Base-by-base conservation (phyloP, 2,113 vertebrate species). In the Pelecanoides urinatrix region DNA sequence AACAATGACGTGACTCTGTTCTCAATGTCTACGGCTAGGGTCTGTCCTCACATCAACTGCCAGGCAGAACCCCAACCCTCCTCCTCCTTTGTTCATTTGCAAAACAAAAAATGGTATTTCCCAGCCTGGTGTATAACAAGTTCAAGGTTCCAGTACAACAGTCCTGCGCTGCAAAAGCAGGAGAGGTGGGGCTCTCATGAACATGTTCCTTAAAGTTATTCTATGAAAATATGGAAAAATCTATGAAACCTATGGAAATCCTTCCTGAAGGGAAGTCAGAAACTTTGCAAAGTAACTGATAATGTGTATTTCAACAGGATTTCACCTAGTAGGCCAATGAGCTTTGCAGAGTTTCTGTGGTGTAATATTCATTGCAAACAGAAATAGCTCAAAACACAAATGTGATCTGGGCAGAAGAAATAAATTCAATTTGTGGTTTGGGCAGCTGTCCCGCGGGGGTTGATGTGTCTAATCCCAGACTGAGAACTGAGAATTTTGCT, bases 401-500 rank as follows among this genome's bases (percentile, higher is more conserved):
- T 32, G 49, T 56, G 27, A 29, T 58, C 50, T 2, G 8, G n/a
- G 42, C 42, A 63, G 49, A 49, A 97, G 92, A 97, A 93, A 88
- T 79, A 86, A 73, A 76, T 82, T 78, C 94, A 94, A 90, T 96
- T 90, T 92, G 92, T 90, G 92, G 72, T 83, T 94, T 95, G 90
- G 91, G 55, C 82, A 66, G 77, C 58, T 86, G 65, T 94, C 72
- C 61, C 29, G 17, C 56, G 66, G 66, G 95, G 87, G 47, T 44
- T 74, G 36, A 27, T 30, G 45, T 13, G 36, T 90, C 95, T 70
- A 27, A 70, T 71, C 30, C 44, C 66, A 18, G 55, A 27, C 14
- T 76, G 91, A 94, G 87, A 89, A 40, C 19, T 23, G 62, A 66
- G 29, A 50, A 47, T 38, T 56, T 73, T 52, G 52, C 68, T 73